Percentiles rank a stretch among this genome's conserved stretches.
These are phyloP conservation scores for Egretta garzetta DNA, from an alignment of 2,113 vertebrate genomes.

Conservation along the genomic window DNA sequence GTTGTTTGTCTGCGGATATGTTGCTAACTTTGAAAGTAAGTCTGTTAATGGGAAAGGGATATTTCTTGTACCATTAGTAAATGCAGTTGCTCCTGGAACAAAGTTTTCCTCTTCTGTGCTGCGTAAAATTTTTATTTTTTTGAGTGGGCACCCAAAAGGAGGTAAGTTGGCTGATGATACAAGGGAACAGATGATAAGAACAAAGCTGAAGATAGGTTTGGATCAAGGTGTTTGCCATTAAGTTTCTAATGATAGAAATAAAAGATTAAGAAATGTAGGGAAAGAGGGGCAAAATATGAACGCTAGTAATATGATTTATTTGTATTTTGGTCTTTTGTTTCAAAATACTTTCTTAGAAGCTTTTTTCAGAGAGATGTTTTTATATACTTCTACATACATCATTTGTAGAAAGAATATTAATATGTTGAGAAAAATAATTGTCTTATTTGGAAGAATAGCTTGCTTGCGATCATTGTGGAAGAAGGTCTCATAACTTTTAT, in stretches of 20 bases:
- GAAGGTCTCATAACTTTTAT: neutral
- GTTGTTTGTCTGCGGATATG: neutral
- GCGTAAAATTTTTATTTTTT: neutral
- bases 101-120: neutral
- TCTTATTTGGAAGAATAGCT: neutral
- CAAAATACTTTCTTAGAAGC: neutral
- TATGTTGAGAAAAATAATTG: neutral
- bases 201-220: neutral
- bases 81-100: neutral
- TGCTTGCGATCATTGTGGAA: neutral
- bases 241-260: neutral
- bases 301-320: neutral
- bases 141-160: neutral
- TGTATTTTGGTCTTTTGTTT: neutral
- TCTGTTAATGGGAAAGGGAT: neutral
- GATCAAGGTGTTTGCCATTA: neutral
- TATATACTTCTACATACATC: neutral
- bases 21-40: neutral
- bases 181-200: neutral
- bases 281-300: neutral
- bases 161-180: neutral
- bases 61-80: neutral
- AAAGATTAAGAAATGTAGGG: neutral
- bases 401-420: neutral
- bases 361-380: neutral